phyloP scores from a whole-genome alignment of 1,140 invertebrate genomes.

The Lucilia sericata region DNA sequence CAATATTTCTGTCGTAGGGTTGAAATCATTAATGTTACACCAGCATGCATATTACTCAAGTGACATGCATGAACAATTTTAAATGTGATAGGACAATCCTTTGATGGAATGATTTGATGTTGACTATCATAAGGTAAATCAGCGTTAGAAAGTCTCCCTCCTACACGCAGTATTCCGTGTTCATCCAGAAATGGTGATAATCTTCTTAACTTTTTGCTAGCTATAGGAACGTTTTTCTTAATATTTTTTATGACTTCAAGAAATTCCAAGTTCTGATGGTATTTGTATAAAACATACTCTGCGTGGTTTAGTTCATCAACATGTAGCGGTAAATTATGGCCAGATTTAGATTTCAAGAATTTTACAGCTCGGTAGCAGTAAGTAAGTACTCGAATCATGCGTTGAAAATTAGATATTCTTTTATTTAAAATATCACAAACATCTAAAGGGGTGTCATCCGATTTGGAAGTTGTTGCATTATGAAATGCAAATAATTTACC shows the following conservation, averaged over 20 bases:
- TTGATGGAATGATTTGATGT: slow-evolving; percentile 4
- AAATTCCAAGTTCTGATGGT: neutral
- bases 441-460: neutral
- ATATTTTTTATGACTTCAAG: neutral
- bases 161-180: slow-evolving; percentile 52
- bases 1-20: neutral
- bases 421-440: neutral
- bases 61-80: neutral
- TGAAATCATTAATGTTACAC: neutral
- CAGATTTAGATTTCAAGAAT: neutral
- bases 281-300: neutral
- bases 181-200: slow-evolving; percentile 49
- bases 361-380: slow-evolving; percentile 12
- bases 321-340: neutral
- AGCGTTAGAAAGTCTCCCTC: slow-evolving; percentile 50
- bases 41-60: slow-evolving; percentile 6
- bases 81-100: neutral
- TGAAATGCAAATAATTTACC: neutral
- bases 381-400: neutral
- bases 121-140: slow-evolving; percentile 33
- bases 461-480: too few relatives aligned
- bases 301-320: neutral
- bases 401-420: neutral
- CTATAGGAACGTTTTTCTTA: neutral
- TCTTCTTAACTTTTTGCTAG: neutral